A percentile compares a stretch with the other conserved stretches of the same genome.
phyloP scores from a whole-genome alignment of 2,888 invertebrate genomes.

The Lobophora halterata region DNA sequence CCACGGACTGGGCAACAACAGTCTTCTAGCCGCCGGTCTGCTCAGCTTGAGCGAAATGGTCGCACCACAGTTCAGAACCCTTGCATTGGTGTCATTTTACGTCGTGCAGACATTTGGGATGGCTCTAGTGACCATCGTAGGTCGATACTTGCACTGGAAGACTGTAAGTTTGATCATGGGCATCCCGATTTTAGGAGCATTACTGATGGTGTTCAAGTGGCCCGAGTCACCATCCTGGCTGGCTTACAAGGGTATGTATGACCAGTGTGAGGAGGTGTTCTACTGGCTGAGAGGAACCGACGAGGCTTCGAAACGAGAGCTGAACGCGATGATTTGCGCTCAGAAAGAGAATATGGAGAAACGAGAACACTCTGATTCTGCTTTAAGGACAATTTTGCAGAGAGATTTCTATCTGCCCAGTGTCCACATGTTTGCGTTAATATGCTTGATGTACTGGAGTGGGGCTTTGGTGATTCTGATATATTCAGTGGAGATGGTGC shows the following conservation, averaged over 20 bases:
- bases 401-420: slow-evolving; percentile 7
- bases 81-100: slow-evolving; percentile 24
- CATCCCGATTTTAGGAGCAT: slow-evolving; percentile 14
- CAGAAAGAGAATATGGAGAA: slow-evolving; percentile 14
- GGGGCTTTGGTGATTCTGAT: slow-evolving; percentile 10
- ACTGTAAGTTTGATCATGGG: slow-evolving; percentile 28
- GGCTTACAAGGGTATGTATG: slow-evolving; percentile 31
- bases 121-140: slow-evolving; percentile 22
- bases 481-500: slow-evolving; percentile 20
- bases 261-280: slow-evolving; percentile 29
- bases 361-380: not conserved
- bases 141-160: slow-evolving; percentile 32
- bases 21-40: slow-evolving; percentile 26
- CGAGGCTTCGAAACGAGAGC: slow-evolving; percentile 24
- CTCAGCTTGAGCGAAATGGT: slow-evolving; percentile 34
- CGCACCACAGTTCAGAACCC: slow-evolving; percentile 27
- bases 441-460: slow-evolving; percentile 17
- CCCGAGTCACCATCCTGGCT: slow-evolving; percentile 37
- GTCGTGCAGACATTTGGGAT: slow-evolving; percentile 28
- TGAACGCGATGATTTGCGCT: slow-evolving; percentile 24
- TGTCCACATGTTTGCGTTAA: slow-evolving; percentile 8
- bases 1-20: slow-evolving; percentile 32
- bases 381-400: not conserved
- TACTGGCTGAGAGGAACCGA: slow-evolving; percentile 27
- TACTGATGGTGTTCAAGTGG: slow-evolving; percentile 25